Conservation (phyloP, 2,113 vertebrate genomes). For the Spheniscus mendiculus region DNA sequence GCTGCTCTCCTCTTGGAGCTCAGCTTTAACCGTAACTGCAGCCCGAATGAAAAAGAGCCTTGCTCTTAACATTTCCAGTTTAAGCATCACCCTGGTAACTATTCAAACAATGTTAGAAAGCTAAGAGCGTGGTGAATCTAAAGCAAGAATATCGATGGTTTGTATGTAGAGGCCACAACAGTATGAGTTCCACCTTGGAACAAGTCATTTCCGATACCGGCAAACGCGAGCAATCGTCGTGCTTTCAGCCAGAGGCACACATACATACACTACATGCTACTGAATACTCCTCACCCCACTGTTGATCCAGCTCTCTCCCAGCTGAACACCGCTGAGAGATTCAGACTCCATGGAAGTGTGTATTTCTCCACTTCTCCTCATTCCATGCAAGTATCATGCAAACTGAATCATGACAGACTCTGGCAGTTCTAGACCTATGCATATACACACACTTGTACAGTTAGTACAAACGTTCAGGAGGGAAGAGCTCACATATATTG, state of each 20-base stretch:
- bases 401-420: not conserved
- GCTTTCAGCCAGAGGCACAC: not conserved
- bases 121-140: not conserved
- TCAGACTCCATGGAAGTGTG: not conserved
- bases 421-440: not conserved
- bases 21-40: not conserved
- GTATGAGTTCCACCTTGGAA: not conserved
- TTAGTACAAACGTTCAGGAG: not conserved
- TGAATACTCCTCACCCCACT: not conserved
- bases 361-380: not conserved
- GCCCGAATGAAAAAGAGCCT: not conserved
- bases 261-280: not conserved
- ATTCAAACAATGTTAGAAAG: not conserved
- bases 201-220: not conserved
- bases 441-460: not conserved
- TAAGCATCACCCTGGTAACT: not conserved
- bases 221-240: accelerated
- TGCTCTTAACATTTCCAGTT: not conserved
- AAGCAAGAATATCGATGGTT: not conserved
- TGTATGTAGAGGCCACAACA: not conserved
- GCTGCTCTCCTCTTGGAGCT: not conserved
- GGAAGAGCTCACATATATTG: not conserved
- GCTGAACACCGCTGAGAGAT: not conserved
- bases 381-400: constrained; percentile 22
- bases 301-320: not conserved